phyloP scores from a whole-genome alignment of 2,113 vertebrate species.

The Saguinus imperator region DNA sequence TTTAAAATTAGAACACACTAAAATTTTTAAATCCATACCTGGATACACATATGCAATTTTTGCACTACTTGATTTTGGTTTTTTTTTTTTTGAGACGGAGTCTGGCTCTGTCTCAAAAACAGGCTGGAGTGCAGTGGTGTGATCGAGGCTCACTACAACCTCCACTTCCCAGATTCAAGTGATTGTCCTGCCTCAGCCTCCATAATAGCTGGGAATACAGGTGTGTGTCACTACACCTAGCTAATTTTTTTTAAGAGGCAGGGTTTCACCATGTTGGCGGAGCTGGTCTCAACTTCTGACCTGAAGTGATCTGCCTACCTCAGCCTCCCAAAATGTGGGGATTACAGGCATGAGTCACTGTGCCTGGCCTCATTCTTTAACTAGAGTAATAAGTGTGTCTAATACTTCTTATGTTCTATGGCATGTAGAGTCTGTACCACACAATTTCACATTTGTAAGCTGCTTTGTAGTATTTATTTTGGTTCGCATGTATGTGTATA shows the following conservation, averaged over 20 bases:
- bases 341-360: no score
- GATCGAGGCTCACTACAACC: no score
- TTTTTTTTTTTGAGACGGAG: neutral
- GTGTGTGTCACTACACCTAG: no score
- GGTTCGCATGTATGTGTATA: neutral
- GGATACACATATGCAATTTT: neutral
- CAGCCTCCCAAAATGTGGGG: no score
- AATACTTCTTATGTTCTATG: neutral
- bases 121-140: no score
- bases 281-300: no score
- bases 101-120: neutral
- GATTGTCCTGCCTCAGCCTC: no score
- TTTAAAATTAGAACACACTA: neutral
- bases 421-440: neutral
- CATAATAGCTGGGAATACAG: no score
- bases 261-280: no score
- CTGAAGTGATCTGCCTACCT: no score
- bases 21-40: neutral
- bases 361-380: neutral
- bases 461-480: neutral
- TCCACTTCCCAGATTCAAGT: no score
- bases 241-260: no score
- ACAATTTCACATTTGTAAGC: neutral
- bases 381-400: neutral
- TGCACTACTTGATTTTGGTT: neutral